Evolutionary conservation across 2,888 invertebrate genomes (phyloP), one percentile per base, ranked within the genome.

Genomic region (Coecobrya sp.): DNA sequence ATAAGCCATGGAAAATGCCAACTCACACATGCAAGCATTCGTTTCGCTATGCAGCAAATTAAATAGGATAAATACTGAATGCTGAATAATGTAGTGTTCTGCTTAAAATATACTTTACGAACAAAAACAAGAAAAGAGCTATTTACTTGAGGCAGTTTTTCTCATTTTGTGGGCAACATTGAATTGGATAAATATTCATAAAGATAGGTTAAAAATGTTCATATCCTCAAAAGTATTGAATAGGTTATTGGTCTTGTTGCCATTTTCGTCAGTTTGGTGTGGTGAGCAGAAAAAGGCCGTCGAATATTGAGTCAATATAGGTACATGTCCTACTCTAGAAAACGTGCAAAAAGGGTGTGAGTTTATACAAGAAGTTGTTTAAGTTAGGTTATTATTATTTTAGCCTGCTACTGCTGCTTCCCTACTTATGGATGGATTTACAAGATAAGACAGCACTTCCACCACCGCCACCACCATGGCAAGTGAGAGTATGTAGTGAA

Each of bases 401-500:
- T 62, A 62, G 22, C 11, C 52, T 30, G 27, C 52, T 79, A 8
- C 19, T 45, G 16, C 19, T n/a, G 16, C 27, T 52, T n/a, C 52
- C 19, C 68, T 30, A 68, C 68, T 68, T 68, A 36, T 73, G 70
- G 76, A 76, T 76, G 11, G 11, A 22, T 81, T 59, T 55, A 59
- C 52, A 0, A 30, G 81, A 81, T 13, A 81, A 81, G 81, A 59
- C 55, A 52, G 73, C 10, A 8, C 19, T 2, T 42, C 36, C 19
- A 19, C 76, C 76, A 49, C 79, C 49, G 49, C 27, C 36, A 36
- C 8, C 73, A 36, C 16, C 49, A 36, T 10, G 8, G 19, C 45
- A 42, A 70, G 76, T 45, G 22, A 27, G 25, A n/a, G 62, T 70
- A 19, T 70, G 70, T 70, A 70, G 70, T 70, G 36, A 70, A 70